Evolutionary conservation across 2,888 invertebrate species (phyloP), one percentile per base, ranked within the genome.

Genomic region (Hydriomena furcata): DNA sequence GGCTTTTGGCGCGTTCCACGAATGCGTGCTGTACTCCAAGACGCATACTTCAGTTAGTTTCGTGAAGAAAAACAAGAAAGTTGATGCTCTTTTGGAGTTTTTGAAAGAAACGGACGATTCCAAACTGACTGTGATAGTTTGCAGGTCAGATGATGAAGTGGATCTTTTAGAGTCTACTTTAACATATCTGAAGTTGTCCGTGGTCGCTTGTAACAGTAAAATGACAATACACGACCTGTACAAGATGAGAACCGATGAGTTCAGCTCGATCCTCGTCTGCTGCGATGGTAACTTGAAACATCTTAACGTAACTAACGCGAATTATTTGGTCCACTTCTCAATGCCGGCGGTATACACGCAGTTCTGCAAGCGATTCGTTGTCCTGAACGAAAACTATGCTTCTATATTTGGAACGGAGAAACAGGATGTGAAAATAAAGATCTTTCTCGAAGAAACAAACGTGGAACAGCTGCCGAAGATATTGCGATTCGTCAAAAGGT

Each of bases 1-100:
- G 2, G 93, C 94, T 46, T 94, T 96, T 45, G 92, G 93, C 0
- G 94, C 95, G 12, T 93, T 93, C 61, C 91, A 95, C 60, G 96
- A 96, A 80, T 95, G 95, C 35, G 93, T 95, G 0, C 81, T 95
- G 7, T 96, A 94, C 78, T 94, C 93, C 61, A 91, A 73, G 81
- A 91, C 58, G 51, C 83, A 68, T n/a, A 84, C 82, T 8, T 66
- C 78, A 0, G 80, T 87, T 0, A 74, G 74, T 45, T 84, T 84
- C 34, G 72, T 85, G 1, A 73, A 76, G 17, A 76, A 82, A 5
- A 73, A 81, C 1, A 76, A 80, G 1, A 94, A 93, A 75, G 46
- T 80, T 0, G 60, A 78, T 1, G 70, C 72, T 20, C 68, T 93
- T 27, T 58, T 88, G 67, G 91, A 89, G 5, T 85, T 93, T 59